Evolutionary conservation across 1,140 invertebrate genomes (phyloP).

Genomic region (Pachyrhynchus sulphureomaculatus): DNA sequence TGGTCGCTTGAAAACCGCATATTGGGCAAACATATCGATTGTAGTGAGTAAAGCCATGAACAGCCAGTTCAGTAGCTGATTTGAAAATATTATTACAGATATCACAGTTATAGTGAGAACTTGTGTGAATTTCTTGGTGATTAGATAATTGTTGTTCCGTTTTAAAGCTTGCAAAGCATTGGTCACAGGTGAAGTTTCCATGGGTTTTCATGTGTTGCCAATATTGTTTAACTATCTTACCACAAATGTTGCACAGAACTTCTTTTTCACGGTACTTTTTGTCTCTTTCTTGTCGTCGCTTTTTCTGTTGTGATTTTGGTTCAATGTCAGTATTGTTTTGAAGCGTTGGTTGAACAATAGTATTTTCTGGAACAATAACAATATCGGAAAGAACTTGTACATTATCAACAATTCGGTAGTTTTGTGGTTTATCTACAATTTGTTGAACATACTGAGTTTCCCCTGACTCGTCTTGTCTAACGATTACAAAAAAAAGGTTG

Average conservation of each 20-base stretch:
- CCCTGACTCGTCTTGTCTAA: too few relatives aligned
- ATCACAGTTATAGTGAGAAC: slow-evolving; percentile 15
- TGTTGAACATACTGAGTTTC: too few relatives aligned
- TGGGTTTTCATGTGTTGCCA: slow-evolving; percentile 3
- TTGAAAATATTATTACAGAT: slow-evolving; percentile 26
- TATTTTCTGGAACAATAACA: too few relatives aligned
- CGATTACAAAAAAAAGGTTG: too few relatives aligned
- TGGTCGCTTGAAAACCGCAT: slow-evolving; percentile 21
- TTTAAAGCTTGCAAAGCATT: slow-evolving; percentile 54
- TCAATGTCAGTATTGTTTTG: too few relatives aligned
- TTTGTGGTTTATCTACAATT: too few relatives aligned
- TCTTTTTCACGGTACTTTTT: not conserved
- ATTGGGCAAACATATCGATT: slow-evolving; percentile 22
- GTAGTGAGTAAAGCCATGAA: slow-evolving; percentile 22
- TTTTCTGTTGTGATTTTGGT: too few relatives aligned
- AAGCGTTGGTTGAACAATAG: too few relatives aligned
- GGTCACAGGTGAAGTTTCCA: slow-evolving; percentile 48
- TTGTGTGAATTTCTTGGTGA: slow-evolving; percentile 12
- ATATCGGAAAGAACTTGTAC: too few relatives aligned
- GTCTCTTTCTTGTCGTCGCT: too few relatives aligned
- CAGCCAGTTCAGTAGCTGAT: slow-evolving; percentile 5
- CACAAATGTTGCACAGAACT: slow-evolving; percentile 12
- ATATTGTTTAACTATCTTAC: slow-evolving; percentile 10
- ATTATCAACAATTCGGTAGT: too few relatives aligned
- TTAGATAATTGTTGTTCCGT: slow-evolving; percentile 43